Base-by-base conservation (phyloP, 2,888 invertebrate genomes). In the Melanostoma mellinum region DNA sequence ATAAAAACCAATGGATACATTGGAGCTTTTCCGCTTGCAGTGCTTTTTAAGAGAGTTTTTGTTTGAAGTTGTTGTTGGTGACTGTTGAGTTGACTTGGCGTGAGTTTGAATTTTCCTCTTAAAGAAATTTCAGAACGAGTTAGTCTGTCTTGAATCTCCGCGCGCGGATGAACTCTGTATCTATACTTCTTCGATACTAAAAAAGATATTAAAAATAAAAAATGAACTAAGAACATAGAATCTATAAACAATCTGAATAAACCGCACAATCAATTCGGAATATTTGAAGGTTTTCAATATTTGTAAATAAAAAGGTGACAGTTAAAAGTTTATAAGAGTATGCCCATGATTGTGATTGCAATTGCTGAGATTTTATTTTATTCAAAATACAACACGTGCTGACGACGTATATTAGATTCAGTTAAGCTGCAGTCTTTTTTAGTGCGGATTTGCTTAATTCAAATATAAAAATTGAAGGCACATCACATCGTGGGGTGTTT, bases 101-200 rank as follows among this genome's bases (percentile, higher is more conserved):
- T n/a, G 35, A 52, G 52, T 44, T 68, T 6, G 36, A 46, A 61
- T 50, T 33, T 63, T 32, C 67, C 58, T 60, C 56, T 71, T 71
- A 35, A 38, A 55, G 6, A 65, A 33, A 52, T 68, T 68, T 68
- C 10, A 42, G 56, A 67, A 53, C 33, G 60, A 75, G 58, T 79
- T 69, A 84, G 84, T 84, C 74, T 72, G 56, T 42, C 74, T 52
- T 53, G 74, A 61, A 71, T 75, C 75, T 79, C 53, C 33, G 75
- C 42, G 32, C 55, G 79, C 10, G 42, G 8, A 74, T 42, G 58
- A 53, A 36, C 40, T 67, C 53, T 48, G n/a, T 30, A 6, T 61
- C 56, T 36, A 35, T 40, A 8, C 10, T 36, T 44, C 36, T 55
- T 6, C 10, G 8, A 38, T 56, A 35, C 10, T 33, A 4, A 71